Evolutionary conservation across 2,888 invertebrate genomes (phyloP), one percentile per base, ranked within the genome.

Genomic region (Cordilura impudica): DNA sequence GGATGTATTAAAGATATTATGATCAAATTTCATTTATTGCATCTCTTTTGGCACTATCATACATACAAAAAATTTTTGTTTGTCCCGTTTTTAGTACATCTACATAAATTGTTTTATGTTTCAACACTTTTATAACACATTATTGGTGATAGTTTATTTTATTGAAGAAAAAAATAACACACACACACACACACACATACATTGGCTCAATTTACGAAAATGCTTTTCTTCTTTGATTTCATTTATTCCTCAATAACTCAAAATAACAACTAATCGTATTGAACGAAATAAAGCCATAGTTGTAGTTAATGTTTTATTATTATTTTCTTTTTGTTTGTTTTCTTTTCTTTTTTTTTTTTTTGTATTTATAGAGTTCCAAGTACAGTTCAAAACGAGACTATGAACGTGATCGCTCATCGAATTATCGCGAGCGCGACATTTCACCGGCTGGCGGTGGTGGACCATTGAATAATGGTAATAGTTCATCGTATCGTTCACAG

Each of bases 321-420:
- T 61, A 5, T 69, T n/a, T 60, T 65, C n/a, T n/a, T n/a, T 39
- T 26, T 3, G 26, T 26, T 26, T 26, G 26, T 4, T 26, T 6
- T 39, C 35, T n/a, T 12, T 67, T 74, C 16, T 26, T 51, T 84
- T 86, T 8, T n/a, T n/a, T n/a, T n/a, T n/a, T n/a, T n/a, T n/a
- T n/a, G n/a, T n/a, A n/a, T n/a, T n/a, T n/a, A n/a, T 91, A 96
- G 95, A 94, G 93, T 91, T 92, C 94, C 84, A 94, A 96, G 91
- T 96, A 96, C 84, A 93, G 93, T 92, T 95, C 95, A 89, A 94
- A 94, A 91, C 92, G 93, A 90, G 93, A 93, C 86, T 92, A 93
- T 90, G 90, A 90, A 86, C 89, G 90, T 82, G 90, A 90, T 90
- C 88, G 89, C 83, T 88, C 89, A 80, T 87, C 88, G 81, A 89